Evolutionary conservation across 2,888 invertebrate species (phyloP), one percentile per base, ranked within the genome.

Genomic region (Macrostomum cliftonense): DNA sequence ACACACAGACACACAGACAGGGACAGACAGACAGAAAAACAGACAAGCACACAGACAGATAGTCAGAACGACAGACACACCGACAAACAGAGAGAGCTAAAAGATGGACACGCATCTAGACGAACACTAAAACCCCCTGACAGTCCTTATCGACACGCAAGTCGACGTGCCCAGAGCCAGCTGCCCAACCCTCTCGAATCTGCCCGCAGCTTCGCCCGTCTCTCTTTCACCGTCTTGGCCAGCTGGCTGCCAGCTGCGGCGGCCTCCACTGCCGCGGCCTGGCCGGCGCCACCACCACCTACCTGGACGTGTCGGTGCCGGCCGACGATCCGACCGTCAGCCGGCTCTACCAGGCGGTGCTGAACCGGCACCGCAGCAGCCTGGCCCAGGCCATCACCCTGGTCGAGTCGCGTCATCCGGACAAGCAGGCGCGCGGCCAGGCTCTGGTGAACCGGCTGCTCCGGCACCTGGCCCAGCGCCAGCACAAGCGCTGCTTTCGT

Each of bases 341-440:
- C 36, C 43, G 49, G 13, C 49, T 64, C 11, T 62, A 55, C 48
- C 14, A 54, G 14, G 63, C 63, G 11, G 50, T 68, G 12, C 50
- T 58, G 16, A 48, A 53, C 12, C 59, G 70, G 1, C 56, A 68
- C 2, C 55, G 74, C 43, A 65, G 70, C 1, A 58, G 63, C 45
- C 60, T 75, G 40, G 72, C 75, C 9, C 61, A 64, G 53, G 63
- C 68, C 2, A 75, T 75, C 49, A 75, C 75, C 36, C 61, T 75
- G 2, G 70, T 73, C 12, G 74, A 75, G 55, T 71, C 74, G 2
- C 60, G 60, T 12, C 65, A 73, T 58, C 62, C 63, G 13, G 53
- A 52, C 37, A 73, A 72, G 56, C 65, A 64, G 53, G 62, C 62
- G 14, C 63, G 70, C 49, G 73, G 71, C 5, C 68, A 70, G 54